phyloP scores from a whole-genome alignment of 2,113 vertebrate genomes.

The Lepus timidus region DNA sequence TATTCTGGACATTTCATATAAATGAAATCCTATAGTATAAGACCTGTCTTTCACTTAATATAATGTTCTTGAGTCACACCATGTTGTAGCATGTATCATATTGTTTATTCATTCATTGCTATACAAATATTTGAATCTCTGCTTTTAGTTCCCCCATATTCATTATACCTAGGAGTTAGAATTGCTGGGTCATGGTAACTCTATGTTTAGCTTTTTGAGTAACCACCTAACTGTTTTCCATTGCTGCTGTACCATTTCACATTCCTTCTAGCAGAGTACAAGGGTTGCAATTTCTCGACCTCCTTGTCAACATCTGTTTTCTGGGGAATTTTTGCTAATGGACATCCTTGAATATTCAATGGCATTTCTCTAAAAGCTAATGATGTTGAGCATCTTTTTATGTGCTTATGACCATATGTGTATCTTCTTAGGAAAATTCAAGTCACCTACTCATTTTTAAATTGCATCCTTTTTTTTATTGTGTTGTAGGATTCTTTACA shows the following conservation, averaged over 20 bases:
- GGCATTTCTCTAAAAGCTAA: neutral
- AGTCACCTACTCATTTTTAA: slow-evolving; percentile 34
- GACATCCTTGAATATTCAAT: neutral
- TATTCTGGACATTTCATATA: slow-evolving; percentile 17
- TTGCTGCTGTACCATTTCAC: neutral
- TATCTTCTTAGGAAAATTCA: slow-evolving; percentile 27
- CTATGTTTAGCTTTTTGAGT: neutral
- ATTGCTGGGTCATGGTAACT: neutral
- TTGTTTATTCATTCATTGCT: neutral
- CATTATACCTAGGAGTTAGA: neutral
- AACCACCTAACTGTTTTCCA: neutral
- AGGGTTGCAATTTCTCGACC: neutral
- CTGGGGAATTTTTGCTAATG: neutral
- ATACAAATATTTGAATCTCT: neutral
- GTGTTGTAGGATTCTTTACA: neutral
- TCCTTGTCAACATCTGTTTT: neutral
- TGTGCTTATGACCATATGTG: neutral
- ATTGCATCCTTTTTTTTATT: slow-evolving; percentile 1
- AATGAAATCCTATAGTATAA: neutral
- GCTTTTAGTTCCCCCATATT: neutral
- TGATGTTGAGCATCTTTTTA: neutral
- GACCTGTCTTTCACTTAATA: neutral
- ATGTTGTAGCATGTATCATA: neutral
- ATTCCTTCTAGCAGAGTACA: neutral
- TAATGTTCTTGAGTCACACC: neutral